phyloP scores from a whole-genome alignment of 2,113 vertebrate species.

The Ginglymostoma cirratum region DNA sequence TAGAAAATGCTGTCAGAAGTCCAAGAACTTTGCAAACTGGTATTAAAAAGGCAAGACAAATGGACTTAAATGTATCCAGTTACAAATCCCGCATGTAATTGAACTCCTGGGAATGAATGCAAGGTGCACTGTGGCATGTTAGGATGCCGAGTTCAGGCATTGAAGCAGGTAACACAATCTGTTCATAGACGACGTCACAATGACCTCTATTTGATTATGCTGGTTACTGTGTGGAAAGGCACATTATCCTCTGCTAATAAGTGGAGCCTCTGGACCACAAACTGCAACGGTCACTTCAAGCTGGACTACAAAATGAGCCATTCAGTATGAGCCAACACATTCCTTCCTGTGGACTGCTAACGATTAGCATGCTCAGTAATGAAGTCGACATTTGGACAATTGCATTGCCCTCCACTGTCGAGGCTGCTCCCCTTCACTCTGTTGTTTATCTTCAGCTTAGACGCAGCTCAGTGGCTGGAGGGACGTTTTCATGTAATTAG shows the following conservation, averaged over 20 bases:
- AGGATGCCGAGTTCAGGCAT: background rate
- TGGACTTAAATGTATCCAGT: background rate
- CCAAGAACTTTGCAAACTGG: constrained; percentile 11
- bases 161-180: background rate
- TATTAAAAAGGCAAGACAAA: constrained; percentile 1
- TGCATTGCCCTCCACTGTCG: background rate
- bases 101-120: constrained; percentile 5
- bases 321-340: background rate
- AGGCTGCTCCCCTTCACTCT: background rate
- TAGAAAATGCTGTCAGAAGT: background rate
- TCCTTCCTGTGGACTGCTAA: constrained; percentile 1
- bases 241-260: background rate
- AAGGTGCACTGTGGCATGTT: background rate
- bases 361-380: background rate
- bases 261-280: background rate
- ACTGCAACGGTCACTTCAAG: background rate
- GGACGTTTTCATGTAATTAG: background rate
- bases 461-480: background rate
- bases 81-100: constrained; percentile 6
- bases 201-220: constrained; percentile 7
- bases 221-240: background rate
- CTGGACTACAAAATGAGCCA: background rate
- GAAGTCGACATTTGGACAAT: background rate
- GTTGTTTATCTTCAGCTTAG: background rate
- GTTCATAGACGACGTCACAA: background rate